These are phyloP conservation scores for Melanotaenia parkinsoni DNA, from an alignment of 2,797 vertebrate species.

Conservation along the genomic window DNA sequence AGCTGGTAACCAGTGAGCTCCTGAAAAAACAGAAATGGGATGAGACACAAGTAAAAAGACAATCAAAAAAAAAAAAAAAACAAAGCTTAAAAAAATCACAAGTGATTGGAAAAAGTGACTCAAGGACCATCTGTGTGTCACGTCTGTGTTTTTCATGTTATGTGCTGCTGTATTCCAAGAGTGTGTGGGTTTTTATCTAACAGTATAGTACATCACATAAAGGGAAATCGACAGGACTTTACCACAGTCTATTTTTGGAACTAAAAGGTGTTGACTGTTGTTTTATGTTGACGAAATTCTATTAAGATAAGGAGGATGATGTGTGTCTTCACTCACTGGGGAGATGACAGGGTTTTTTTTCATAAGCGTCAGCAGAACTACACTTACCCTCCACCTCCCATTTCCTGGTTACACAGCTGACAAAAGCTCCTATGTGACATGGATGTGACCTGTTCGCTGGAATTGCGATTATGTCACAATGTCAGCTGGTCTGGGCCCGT, in stretches of 20 bases:
- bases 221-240: neutral
- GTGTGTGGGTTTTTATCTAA: slow-evolving; percentile 24
- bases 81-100: slow-evolving; percentile 29
- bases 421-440: slow-evolving; percentile 50
- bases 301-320: slow-evolving; percentile 24
- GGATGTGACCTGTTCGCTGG: slow-evolving; percentile 48
- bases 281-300: slow-evolving; percentile 14
- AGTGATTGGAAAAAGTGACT: slow-evolving; percentile 14
- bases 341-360: slow-evolving; percentile 33
- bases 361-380: slow-evolving; percentile 46
- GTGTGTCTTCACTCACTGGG: slow-evolving; percentile 9
- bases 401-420: slow-evolving; percentile 68
- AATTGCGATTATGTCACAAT: slow-evolving; percentile 16
- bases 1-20: neutral
- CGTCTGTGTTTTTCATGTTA: slow-evolving; percentile 10
- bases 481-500: neutral
- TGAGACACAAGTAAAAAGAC: neutral
- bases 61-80: too few relatives aligned
- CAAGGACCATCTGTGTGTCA: slow-evolving; percentile 12
- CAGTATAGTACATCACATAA: slow-evolving; percentile 5
- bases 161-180: slow-evolving; percentile 1
- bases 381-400: slow-evolving; percentile 42
- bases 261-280: slow-evolving; percentile 19
- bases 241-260: neutral
- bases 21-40: neutral